A percentile compares a stretch with the other conserved stretches of the same genome.
phyloP scores from a whole-genome alignment of 2,888 invertebrate species.

The Caenorhabditis japonica region DNA sequence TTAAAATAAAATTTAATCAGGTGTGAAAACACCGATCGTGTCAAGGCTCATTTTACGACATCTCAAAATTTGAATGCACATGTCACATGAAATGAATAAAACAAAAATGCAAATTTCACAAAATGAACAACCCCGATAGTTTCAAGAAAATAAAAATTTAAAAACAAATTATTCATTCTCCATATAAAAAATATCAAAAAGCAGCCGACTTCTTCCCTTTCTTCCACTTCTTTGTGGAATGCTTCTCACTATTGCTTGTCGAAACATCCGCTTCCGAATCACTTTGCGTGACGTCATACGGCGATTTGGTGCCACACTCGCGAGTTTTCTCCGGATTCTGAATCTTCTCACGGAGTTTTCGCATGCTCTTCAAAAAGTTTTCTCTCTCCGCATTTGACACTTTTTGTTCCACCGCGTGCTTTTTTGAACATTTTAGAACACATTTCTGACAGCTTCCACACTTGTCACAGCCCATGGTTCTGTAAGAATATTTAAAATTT shows the following conservation, averaged over 20 bases:
- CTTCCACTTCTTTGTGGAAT: constrained; percentile 2
- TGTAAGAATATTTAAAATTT: constrained; percentile 1
- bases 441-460: constrained; percentile 39
- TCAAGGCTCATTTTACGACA: too few species aligned
- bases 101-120: too few species aligned
- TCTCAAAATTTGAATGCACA: too few species aligned
- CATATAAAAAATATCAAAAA: too few species aligned
- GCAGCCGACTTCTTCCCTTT: background rate
- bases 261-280: constrained; percentile 4
- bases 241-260: constrained; percentile 2
- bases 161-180: too few species aligned
- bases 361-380: constrained; percentile 18
- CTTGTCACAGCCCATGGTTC: constrained; percentile 27
- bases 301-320: constrained; percentile 15
- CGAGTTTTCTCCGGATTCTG: constrained; percentile 22
- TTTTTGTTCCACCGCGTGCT: constrained; percentile 7
- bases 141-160: too few species aligned
- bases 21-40: too few species aligned
- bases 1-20: too few species aligned
- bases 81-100: too few species aligned
- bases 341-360: constrained; percentile 14
- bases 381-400: constrained; percentile 22
- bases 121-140: too few species aligned
- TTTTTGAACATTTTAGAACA: constrained; percentile 14
- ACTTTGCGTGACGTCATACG: constrained; percentile 27